These are phyloP conservation scores for Heliconius hortense DNA, from an alignment of 2,888 invertebrate genomes.

Conservation along the genomic window DNA sequence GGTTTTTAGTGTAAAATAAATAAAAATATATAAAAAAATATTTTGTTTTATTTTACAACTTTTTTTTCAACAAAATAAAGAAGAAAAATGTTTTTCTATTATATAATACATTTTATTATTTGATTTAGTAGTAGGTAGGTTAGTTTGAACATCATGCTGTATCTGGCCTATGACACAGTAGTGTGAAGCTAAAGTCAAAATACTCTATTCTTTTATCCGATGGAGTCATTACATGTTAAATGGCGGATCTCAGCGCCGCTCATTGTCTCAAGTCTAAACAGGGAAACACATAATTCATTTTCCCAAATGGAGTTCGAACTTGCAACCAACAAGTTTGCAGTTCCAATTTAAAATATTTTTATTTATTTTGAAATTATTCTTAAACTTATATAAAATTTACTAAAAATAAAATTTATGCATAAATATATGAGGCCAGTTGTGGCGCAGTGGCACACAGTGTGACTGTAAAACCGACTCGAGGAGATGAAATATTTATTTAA, in stretches of 20 bases:
- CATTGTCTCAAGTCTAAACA: not conserved
- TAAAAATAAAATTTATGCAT: not conserved
- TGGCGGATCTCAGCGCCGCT: not conserved
- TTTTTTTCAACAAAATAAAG: not conserved
- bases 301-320: not conserved
- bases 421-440: too few relatives aligned
- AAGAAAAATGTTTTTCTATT: not conserved
- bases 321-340: not conserved
- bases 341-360: not conserved
- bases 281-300: not conserved
- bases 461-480: too few relatives aligned
- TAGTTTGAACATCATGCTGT: too few relatives aligned
- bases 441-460: too few relatives aligned
- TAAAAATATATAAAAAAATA: slow-evolving; percentile 1
- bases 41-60: slow-evolving; percentile 14
- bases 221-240: too few relatives aligned
- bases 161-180: not conserved
- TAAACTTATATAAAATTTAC: too few relatives aligned
- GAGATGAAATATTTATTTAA: too few relatives aligned
- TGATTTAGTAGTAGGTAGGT: too few relatives aligned
- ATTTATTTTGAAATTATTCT: not conserved
- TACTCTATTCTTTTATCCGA: too few relatives aligned
- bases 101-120: not conserved
- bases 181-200: too few relatives aligned
- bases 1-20: slow-evolving; percentile 13